Percentiles rank a stretch among this genome's conserved stretches.
Evolutionary conservation across 1,140 invertebrate genomes (phyloP).

Genomic region (Heliconius eleuchia): DNA sequence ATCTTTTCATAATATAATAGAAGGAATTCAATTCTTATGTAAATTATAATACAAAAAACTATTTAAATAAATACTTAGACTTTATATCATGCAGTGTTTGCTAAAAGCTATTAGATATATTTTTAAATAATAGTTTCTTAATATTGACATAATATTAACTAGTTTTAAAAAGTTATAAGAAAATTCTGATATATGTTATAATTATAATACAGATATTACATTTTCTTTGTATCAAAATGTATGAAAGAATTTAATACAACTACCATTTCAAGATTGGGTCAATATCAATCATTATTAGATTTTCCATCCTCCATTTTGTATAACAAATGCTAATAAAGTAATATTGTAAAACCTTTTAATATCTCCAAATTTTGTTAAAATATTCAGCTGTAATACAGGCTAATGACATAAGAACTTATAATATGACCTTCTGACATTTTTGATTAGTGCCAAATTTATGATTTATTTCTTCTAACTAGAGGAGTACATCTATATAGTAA

Average conservation of each 20-base stretch:
- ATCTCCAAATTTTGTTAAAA: background rate
- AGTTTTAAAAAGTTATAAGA: no score
- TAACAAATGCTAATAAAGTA: background rate
- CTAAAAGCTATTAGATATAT: no score
- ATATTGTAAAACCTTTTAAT: background rate
- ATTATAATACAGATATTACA: no score
- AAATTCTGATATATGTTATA: no score
- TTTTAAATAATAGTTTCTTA: no score
- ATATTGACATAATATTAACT: no score
- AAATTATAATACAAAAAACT: no score
- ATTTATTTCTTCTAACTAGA: background rate
- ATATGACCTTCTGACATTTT: constrained; percentile 44
- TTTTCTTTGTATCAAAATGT: no score
- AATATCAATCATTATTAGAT: background rate
- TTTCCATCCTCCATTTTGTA: constrained; percentile 11
- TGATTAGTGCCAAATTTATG: constrained; percentile 9
- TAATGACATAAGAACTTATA: background rate
- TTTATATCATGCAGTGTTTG: no score
- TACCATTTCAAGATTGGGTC: background rate
- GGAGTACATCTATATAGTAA: background rate
- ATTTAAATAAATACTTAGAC: no score
- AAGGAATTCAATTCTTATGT: no score
- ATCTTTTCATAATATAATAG: no score
- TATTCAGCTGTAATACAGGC: background rate
- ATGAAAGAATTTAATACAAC: background rate